These are phyloP conservation scores for Zaprionus vittiger DNA, from an alignment of 1,140 invertebrate species.

Conservation along the genomic window DNA sequence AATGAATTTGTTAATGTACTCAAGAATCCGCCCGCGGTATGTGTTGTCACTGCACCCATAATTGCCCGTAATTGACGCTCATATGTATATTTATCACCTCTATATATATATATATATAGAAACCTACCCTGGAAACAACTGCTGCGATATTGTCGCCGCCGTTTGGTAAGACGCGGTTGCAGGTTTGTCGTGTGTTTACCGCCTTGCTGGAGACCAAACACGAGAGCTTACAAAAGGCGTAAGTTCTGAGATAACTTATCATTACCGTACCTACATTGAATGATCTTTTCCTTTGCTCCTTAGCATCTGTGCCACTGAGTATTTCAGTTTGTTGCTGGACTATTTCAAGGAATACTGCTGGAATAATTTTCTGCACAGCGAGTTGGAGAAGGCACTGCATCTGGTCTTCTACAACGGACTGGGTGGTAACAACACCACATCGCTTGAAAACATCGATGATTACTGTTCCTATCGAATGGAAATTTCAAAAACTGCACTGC, in stretches of 20 bases:
- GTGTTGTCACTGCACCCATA: not conserved
- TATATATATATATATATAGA: slow-evolving; percentile 47
- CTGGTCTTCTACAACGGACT: slow-evolving; percentile 86
- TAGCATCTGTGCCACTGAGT: slow-evolving; percentile 80
- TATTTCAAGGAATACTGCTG: slow-evolving; percentile 93
- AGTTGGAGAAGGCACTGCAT: slow-evolving; percentile 91
- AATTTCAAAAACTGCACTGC: not conserved
- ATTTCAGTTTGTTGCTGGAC: slow-evolving; percentile 87
- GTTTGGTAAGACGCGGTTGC: slow-evolving; percentile 90
- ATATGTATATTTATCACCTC: slow-evolving; percentile 9
- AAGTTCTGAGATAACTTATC: slow-evolving; percentile 35
- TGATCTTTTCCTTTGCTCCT: not conserved
- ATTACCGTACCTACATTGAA: too few relatives aligned
- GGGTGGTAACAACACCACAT: slow-evolving; percentile 64
- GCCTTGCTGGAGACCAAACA: slow-evolving; percentile 89
- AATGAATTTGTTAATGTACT: slow-evolving; percentile 90
- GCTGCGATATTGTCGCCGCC: slow-evolving; percentile 87
- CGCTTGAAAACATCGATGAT: slow-evolving; percentile 53
- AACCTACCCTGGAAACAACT: slow-evolving; percentile 71
- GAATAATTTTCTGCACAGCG: slow-evolving; percentile 95
- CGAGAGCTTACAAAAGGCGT: slow-evolving; percentile 85
- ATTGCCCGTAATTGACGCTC: slow-evolving; percentile 6
- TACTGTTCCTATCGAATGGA: slow-evolving; percentile 50
- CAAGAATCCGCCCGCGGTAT: slow-evolving; percentile 90
- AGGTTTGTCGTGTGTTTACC: slow-evolving; percentile 90